phyloP scores from a whole-genome alignment of 2,113 vertebrate genomes.

The Poeciliopsis turrubarensis region DNA sequence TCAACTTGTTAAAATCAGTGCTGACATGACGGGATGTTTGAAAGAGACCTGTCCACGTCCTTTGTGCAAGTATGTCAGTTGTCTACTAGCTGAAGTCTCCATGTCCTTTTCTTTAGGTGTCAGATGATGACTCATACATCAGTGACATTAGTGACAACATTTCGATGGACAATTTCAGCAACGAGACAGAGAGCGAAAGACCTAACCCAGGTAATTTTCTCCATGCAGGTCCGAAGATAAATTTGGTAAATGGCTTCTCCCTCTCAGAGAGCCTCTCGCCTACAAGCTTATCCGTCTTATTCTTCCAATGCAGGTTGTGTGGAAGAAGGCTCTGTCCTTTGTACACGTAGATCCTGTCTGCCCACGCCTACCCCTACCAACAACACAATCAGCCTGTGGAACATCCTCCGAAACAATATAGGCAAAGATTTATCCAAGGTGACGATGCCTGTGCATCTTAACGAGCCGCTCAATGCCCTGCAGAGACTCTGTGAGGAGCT shows the following conservation, averaged over 20 bases:
- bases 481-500: slow-evolving; percentile 96
- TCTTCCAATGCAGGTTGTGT: slow-evolving; percentile 69
- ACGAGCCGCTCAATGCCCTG: slow-evolving; percentile 95
- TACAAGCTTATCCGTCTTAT: background rate
- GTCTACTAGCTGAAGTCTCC: slow-evolving; percentile 22
- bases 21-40: slow-evolving; percentile 46
- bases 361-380: slow-evolving; percentile 87
- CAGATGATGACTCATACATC: slow-evolving; percentile 95
- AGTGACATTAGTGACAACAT: slow-evolving; percentile 97
- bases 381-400: slow-evolving; percentile 94
- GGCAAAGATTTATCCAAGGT: slow-evolving; percentile 98
- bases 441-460: slow-evolving; percentile 95
- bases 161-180: slow-evolving; percentile 93
- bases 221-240: background rate
- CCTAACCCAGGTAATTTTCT: slow-evolving; percentile 81
- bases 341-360: slow-evolving; percentile 82
- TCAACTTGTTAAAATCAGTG: slow-evolving; percentile 23
- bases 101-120: slow-evolving; percentile 78
- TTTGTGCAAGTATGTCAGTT: slow-evolving; percentile 14
- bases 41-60: slow-evolving; percentile 29
- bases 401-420: slow-evolving; percentile 96
- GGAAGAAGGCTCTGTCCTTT: slow-evolving; percentile 66
- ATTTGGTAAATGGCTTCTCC: background rate
- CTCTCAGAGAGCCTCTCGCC: background rate
- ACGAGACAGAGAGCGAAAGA: slow-evolving; percentile 87